A percentile compares a stretch with the other conserved stretches of the same genome.
These are phyloP conservation scores for Pseudolaguvia tuberculata DNA, from an alignment of 2,113 vertebrate species.

Conservation along the genomic window DNA sequence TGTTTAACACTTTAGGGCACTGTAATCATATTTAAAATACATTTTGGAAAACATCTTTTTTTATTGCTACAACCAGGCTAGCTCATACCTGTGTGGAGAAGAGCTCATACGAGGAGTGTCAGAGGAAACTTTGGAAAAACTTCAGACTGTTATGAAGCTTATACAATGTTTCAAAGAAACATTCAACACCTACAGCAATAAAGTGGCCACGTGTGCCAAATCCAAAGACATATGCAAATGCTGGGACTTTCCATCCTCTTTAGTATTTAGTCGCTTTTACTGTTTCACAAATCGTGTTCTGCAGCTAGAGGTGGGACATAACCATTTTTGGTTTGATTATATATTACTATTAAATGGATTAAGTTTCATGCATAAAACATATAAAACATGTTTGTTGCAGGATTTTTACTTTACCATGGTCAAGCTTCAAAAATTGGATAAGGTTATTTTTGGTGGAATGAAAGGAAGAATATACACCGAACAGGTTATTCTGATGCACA, in stretches of 20 bases:
- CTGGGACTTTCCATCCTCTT: constrained; percentile 75
- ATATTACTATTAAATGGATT: neutral
- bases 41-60: neutral
- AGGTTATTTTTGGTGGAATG: constrained; percentile 70
- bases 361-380: neutral
- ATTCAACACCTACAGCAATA: constrained; percentile 67
- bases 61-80: constrained; percentile 24
- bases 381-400: constrained; percentile 50
- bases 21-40: constrained; percentile 1
- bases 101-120: constrained; percentile 71
- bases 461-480: constrained; percentile 68
- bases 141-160: constrained; percentile 62
- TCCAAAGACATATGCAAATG: constrained; percentile 56
- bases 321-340: neutral
- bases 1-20: neutral
- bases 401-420: constrained; percentile 68
- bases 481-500: constrained; percentile 58
- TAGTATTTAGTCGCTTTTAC: constrained; percentile 73
- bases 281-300: constrained; percentile 66
- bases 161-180: constrained; percentile 67
- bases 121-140: constrained; percentile 69
- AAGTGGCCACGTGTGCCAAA: constrained; percentile 55
- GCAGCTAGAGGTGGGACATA: constrained; percentile 69
- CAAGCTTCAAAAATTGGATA: constrained; percentile 78
- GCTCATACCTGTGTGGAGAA: constrained; percentile 65